Evolutionary conservation across 2,797 vertebrate species (phyloP), one percentile per base, ranked within the genome.

Genomic region (Danio tinwini): DNA sequence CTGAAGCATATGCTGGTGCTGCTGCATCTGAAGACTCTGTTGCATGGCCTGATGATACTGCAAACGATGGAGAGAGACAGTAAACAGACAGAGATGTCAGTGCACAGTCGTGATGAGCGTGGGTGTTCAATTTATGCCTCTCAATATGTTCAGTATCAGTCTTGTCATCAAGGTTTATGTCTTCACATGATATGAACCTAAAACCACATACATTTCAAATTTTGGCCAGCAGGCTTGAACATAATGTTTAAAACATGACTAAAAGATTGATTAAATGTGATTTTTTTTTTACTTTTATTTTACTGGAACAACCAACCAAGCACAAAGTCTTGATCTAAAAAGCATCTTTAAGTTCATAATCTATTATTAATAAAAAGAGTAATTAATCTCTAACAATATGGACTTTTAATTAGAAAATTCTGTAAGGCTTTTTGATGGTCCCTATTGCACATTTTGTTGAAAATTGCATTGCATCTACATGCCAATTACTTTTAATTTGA

Each of bases 31-130:
- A 65, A 88, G 65, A 53, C 76, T 85, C 52, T 84, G 84, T 62
- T 87, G 88, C 85, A 93, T 0, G 83, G 89, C 91, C 74, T 94
- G 94, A 17, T 95, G 94, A 88, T 94, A 94, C 94, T 94, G n/a
- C 1, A 13, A 44, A 0, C 44, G 1, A 52, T 5, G 49, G 11
- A 80, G 4, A 17, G 8, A 55, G 6, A 37, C 29, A 29, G 29
- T 29, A 29, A 29, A 29, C 5, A 12, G 13, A 10, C 9, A 72
- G 14, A 19, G 13, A 40, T 11, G 10, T 40, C 49, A 53, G 11
- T 56, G 37, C 10, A 42, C 50, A 55, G n/a, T 42, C 7, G 17
- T 56, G 7, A 56, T 56, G 7, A 71, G 17, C 1, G 4, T 72
- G 16, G 10, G 29, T 40, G 68, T 55, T 55, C 13, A 53, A 55